phyloP scores from a whole-genome alignment of 2,888 invertebrate genomes.

The Eupithecia centaureata region DNA sequence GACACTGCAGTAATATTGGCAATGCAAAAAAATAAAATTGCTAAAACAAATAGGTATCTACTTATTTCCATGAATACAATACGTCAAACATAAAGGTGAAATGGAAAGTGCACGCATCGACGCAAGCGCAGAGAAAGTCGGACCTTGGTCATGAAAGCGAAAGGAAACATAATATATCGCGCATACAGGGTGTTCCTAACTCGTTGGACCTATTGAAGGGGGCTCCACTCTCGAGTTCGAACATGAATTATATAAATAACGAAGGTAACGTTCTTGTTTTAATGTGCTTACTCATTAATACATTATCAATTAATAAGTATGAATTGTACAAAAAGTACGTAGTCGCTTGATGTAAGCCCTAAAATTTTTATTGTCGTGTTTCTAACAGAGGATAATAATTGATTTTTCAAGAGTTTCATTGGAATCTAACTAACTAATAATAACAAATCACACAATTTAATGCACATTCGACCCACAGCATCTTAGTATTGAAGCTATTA shows the following conservation, averaged over 20 bases:
- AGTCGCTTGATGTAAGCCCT: background rate
- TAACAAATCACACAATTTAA: background rate
- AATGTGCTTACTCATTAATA: too few species aligned
- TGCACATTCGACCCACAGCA: background rate
- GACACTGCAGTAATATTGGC: too few species aligned
- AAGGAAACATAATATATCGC: constrained; percentile 42
- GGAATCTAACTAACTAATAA: background rate
- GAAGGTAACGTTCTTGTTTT: too few species aligned
- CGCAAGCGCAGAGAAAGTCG: constrained; percentile 52
- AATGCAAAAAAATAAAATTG: background rate
- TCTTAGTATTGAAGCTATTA: too few species aligned
- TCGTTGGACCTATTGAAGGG: too few species aligned
- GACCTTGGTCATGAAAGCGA: constrained; percentile 69
- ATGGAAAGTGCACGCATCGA: constrained; percentile 50
- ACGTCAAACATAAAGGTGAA: constrained; percentile 37
- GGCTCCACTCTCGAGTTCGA: too few species aligned
- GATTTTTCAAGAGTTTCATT: background rate
- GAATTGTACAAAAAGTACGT: background rate
- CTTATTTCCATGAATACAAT: background rate
- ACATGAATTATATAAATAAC: too few species aligned
- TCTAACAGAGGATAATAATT: background rate
- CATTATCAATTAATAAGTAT: too few species aligned
- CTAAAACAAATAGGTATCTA: background rate
- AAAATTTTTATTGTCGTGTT: background rate
- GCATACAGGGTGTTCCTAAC: background rate